phyloP scores from a whole-genome alignment of 2,888 invertebrate species.

The Drosophila fulvimacula region DNA sequence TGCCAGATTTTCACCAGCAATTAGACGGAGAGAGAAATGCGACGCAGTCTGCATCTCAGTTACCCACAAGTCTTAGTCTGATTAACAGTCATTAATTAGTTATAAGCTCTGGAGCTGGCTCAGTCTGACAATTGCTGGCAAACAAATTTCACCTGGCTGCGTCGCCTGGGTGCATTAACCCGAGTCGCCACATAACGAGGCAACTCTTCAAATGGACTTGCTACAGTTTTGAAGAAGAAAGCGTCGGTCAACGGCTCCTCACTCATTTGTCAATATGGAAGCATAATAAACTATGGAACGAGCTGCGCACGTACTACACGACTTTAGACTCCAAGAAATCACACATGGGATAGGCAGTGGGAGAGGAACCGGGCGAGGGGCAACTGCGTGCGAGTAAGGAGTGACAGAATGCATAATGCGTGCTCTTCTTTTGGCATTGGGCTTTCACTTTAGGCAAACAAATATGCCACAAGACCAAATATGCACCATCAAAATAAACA shows the following conservation, averaged over 20 bases:
- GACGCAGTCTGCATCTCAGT: constrained; percentile 12
- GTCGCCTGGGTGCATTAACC: constrained; percentile 31
- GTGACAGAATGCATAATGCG: constrained; percentile 19
- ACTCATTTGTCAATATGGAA: constrained; percentile 60
- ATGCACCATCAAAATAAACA: background rate
- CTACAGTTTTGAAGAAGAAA: constrained; percentile 49
- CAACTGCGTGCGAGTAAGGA: background rate
- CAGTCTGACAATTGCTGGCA: constrained; percentile 2
- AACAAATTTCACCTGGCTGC: constrained; percentile 28
- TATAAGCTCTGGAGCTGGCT: background rate
- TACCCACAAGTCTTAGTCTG: constrained; percentile 58
- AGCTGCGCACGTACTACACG: constrained; percentile 32
- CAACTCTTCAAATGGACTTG: constrained; percentile 28
- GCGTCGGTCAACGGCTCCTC: constrained; percentile 39
- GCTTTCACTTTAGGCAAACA: constrained; percentile 43
- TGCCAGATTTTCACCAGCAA: constrained; percentile 49
- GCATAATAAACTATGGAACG: constrained; percentile 24
- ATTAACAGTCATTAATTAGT: constrained; percentile 51
- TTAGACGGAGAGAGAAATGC: constrained; percentile 36
- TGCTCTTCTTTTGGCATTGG: constrained; percentile 9
- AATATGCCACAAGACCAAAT: background rate
- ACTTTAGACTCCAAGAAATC: constrained; percentile 4
- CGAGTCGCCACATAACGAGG: constrained; percentile 24
- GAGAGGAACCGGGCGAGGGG: background rate
- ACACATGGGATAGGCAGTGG: background rate